A percentile compares a stretch with the other conserved stretches of the same genome.
phyloP scores from a whole-genome alignment of 1,140 invertebrate genomes.

The Lepidurus apus region DNA sequence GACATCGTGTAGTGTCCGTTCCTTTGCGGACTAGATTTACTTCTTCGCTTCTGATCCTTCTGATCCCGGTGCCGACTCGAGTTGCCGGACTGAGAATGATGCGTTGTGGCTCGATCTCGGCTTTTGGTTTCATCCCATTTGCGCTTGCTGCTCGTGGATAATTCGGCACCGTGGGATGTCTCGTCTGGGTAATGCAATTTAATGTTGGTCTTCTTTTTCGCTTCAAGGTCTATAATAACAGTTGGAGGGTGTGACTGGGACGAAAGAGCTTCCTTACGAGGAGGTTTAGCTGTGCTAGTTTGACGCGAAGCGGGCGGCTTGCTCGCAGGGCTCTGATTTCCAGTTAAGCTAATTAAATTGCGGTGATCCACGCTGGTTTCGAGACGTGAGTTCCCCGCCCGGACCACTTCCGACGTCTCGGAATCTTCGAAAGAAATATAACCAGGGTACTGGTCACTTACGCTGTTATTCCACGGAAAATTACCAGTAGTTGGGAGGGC shows the following conservation, averaged over 20 bases:
- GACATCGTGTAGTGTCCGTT: not conserved
- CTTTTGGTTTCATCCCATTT: conserved; percentile 7
- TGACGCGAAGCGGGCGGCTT: not conserved
- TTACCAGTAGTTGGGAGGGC: not conserved
- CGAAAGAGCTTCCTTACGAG: not conserved
- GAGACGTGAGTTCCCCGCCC: not conserved
- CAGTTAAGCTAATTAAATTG: not conserved
- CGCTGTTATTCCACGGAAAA: not conserved
- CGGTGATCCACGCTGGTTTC: conserved; percentile 4
- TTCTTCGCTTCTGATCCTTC: not conserved
- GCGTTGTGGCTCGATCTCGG: not conserved
- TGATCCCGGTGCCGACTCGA: not conserved
- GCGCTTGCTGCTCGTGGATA: not conserved
- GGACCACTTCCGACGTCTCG: not conserved
- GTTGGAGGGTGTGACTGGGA: not conserved
- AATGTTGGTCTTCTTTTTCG: not conserved
- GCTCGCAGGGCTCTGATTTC: not conserved
- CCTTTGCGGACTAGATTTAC: not conserved
- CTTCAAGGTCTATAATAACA: not conserved
- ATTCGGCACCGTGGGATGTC: not conserved
- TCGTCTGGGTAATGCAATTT: not conserved
- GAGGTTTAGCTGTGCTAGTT: not conserved
- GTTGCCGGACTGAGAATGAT: not conserved
- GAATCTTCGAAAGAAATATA: not conserved
- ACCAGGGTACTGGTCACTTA: not conserved